phyloP scores from a whole-genome alignment of 2,888 invertebrate species.

The Amphipyra tragopoginis region DNA sequence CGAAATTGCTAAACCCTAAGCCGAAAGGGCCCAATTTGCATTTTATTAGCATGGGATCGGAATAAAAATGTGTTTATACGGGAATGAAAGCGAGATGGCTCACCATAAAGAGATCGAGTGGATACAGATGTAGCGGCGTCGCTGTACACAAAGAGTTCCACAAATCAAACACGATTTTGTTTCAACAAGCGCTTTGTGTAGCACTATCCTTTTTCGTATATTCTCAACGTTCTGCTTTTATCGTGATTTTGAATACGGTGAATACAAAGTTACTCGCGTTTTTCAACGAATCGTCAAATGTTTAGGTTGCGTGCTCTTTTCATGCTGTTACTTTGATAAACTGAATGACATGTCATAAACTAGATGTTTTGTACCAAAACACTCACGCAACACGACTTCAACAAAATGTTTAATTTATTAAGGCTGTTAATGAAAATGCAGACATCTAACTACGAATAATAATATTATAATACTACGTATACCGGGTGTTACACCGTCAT shows the following conservation, averaged over 20 bases:
- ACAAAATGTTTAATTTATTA: too few relatives aligned
- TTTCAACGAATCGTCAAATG: conserved; percentile 27
- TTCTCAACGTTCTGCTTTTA: conserved; percentile 27
- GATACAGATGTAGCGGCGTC: conserved; percentile 75
- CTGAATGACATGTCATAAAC: conserved; percentile 15
- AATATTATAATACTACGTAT: too few relatives aligned
- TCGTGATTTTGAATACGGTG: conserved; percentile 16
- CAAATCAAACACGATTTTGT: conserved; percentile 71
- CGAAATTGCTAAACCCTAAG: conserved; percentile 84
- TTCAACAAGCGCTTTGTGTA: conserved; percentile 51
- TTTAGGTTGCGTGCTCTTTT: conserved; percentile 15
- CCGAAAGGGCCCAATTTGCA: conserved; percentile 85
- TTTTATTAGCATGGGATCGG: conserved; percentile 86
- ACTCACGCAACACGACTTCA: too few relatives aligned
- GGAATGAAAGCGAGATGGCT: conserved; percentile 80
- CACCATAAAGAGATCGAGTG: conserved; percentile 80
- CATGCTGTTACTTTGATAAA: conserved; percentile 4
- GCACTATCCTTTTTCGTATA: conserved; percentile 27
- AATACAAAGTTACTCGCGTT: conserved; percentile 24
- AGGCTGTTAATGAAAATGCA: too few relatives aligned
- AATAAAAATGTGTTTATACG: conserved; percentile 88
- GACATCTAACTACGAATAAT: too few relatives aligned
- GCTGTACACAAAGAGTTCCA: conserved; percentile 70
- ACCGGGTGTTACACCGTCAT: too few relatives aligned
- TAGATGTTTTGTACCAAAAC: not conserved